A percentile compares a stretch with the other conserved stretches of the same genome.
Evolutionary conservation across 2,797 vertebrate genomes (phyloP).

Genomic region (Allobates femoralis): DNA sequence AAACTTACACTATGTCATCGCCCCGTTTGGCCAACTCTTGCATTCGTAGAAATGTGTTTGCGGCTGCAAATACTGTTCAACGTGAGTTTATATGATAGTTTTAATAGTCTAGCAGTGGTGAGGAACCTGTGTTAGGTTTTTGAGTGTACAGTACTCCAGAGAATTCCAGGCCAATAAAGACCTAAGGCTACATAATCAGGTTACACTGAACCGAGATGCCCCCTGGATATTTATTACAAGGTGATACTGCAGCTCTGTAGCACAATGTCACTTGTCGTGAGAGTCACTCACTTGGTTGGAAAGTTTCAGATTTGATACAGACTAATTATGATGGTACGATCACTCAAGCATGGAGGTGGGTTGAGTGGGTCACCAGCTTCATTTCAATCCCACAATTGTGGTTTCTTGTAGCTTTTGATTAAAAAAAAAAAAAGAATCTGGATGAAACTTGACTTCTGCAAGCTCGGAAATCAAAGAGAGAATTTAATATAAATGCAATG

Average conservation of each 20-base stretch:
- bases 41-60: constrained; percentile 17
- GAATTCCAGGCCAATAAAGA: constrained; percentile 54
- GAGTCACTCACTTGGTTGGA: constrained; percentile 22
- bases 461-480: not conserved
- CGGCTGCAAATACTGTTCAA: not conserved
- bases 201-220: constrained; percentile 56
- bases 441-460: not conserved
- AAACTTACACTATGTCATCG: constrained; percentile 1
- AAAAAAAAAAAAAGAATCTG: constrained; percentile 32
- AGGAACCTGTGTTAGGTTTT: constrained; percentile 53
- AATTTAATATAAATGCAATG: not conserved
- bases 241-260: constrained; percentile 19
- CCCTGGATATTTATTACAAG: constrained; percentile 50
- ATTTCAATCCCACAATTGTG: constrained; percentile 46
- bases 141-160: constrained; percentile 36
- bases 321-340: constrained; percentile 32
- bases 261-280: constrained; percentile 44
- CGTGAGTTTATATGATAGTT: constrained; percentile 40
- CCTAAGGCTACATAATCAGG: constrained; percentile 54
- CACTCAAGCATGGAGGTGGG: constrained; percentile 31
- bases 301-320: constrained; percentile 43
- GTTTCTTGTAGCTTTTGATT: constrained; percentile 23
- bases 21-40: constrained; percentile 19
- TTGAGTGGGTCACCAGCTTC: constrained; percentile 46
- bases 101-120: constrained; percentile 32